phyloP scores from a whole-genome alignment of 1,140 invertebrate species.

The Nomia melanderi region DNA sequence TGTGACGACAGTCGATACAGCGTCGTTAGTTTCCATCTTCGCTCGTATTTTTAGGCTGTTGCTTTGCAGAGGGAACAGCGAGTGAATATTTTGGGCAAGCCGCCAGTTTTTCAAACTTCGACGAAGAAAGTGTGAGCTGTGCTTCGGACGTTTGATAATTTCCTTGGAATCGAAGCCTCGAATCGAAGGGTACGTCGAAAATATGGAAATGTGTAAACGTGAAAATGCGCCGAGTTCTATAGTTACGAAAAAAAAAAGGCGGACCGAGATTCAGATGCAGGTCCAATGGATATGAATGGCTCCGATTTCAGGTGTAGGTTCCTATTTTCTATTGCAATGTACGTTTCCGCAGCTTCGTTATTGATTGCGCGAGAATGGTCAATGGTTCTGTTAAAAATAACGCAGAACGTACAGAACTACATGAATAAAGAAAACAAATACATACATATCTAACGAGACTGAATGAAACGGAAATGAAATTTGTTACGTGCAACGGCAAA shows the following conservation, averaged over 20 bases:
- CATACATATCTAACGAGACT: too few species aligned
- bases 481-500: too few species aligned
- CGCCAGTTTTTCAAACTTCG: constrained; percentile 14
- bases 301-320: constrained; percentile 5
- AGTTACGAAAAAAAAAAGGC: background rate
- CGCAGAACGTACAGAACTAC: too few species aligned
- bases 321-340: constrained; percentile 14
- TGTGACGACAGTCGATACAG: constrained; percentile 1
- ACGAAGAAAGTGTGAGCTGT: background rate
- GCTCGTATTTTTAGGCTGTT: constrained; percentile 16
- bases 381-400: too few species aligned
- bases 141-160: constrained; percentile 17
- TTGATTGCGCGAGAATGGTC: background rate
- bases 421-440: too few species aligned
- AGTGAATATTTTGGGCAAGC: constrained; percentile 37
- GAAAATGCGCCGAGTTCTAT: constrained; percentile 1
- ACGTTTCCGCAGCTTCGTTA: background rate
- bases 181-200: background rate
- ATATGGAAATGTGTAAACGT: background rate
- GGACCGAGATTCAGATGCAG: background rate
- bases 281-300: constrained; percentile 28
- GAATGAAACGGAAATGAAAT: too few species aligned
- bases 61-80: background rate
- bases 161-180: background rate
- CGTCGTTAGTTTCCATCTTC: background rate